phyloP scores from a whole-genome alignment of 2,888 invertebrate species.

The Corythucha ciliata region DNA sequence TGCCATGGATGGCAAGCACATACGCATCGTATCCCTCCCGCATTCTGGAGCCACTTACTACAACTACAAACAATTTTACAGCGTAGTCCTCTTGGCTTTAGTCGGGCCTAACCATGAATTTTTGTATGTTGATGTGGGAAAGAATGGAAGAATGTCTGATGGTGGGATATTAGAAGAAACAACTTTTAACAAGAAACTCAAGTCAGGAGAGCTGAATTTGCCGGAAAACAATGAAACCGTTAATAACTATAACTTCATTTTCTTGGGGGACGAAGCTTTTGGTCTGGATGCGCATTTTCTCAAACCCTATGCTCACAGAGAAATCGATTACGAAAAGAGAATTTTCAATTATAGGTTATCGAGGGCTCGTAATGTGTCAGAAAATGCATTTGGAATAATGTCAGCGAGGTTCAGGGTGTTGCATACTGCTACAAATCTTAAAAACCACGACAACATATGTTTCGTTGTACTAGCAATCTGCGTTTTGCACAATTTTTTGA shows the following conservation, averaged over 20 bases:
- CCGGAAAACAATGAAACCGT: conserved; percentile 20
- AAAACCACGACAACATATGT: conserved; percentile 17
- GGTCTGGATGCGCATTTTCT: conserved; percentile 12
- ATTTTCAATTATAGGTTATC: conserved; percentile 17
- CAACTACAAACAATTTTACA: conserved; percentile 31
- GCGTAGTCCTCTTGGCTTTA: conserved; percentile 29
- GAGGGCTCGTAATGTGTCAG: conserved; percentile 10
- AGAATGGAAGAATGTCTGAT: conserved; percentile 23
- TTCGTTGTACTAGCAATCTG: conserved; percentile 9
- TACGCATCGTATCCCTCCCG: conserved; percentile 28
- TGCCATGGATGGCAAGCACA: conserved; percentile 27
- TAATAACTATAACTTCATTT: conserved; percentile 19
- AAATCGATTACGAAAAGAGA: conserved; percentile 13
- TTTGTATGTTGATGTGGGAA: conserved; percentile 20
- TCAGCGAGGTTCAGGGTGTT: conserved; percentile 10
- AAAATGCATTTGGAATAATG: conserved; percentile 16
- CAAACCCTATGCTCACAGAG: conserved; percentile 18
- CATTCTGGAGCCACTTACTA: conserved; percentile 26
- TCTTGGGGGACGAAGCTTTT: conserved; percentile 22
- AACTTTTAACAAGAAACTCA: conserved; percentile 19
- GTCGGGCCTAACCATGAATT: conserved; percentile 21
- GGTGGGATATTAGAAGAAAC: conserved; percentile 17
- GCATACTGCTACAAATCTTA: conserved; percentile 11
- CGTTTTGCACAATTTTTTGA: conserved; percentile 18
- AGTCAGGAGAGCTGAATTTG: conserved; percentile 16